phyloP scores from a whole-genome alignment of 2,888 invertebrate genomes.

The Andrena flavipes region DNA sequence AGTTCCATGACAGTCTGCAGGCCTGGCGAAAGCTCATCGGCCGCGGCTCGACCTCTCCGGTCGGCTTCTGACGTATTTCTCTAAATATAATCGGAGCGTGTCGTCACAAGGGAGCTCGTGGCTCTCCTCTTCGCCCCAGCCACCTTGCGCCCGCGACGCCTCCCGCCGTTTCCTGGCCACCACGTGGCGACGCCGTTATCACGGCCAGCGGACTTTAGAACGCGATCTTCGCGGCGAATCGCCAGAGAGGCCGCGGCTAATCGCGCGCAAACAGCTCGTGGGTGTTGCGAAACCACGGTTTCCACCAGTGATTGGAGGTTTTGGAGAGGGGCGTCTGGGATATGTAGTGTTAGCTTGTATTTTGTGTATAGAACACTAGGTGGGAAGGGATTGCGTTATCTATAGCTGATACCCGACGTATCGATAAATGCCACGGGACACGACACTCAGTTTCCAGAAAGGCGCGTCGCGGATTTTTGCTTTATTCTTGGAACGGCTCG shows the following conservation, averaged over 20 bases:
- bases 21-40: slow-evolving; percentile 57
- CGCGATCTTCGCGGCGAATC: background rate
- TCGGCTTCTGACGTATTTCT: slow-evolving; percentile 70
- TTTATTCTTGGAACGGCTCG: slow-evolving; percentile 38
- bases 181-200: slow-evolving; percentile 23
- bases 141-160: slow-evolving; percentile 23
- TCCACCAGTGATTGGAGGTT: too few species aligned
- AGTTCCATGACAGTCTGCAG: slow-evolving; percentile 60
- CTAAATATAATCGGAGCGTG: slow-evolving; percentile 73
- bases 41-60: slow-evolving; percentile 50
- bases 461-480: slow-evolving; percentile 17
- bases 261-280: too few species aligned
- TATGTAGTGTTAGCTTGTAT: too few species aligned
- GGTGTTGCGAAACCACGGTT: too few species aligned
- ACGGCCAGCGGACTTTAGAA: slow-evolving; percentile 16
- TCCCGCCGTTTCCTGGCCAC: background rate
- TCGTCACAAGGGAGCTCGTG: slow-evolving; percentile 55
- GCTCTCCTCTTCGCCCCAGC: slow-evolving; percentile 13
- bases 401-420: background rate
- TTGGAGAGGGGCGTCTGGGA: too few species aligned
- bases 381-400: too few species aligned
- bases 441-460: background rate
- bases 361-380: too few species aligned
- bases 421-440: background rate
- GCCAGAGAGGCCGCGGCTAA: background rate